Evolutionary conservation across 2,113 vertebrate genomes (phyloP).

Genomic region (Cephalopholis sonnerati): DNA sequence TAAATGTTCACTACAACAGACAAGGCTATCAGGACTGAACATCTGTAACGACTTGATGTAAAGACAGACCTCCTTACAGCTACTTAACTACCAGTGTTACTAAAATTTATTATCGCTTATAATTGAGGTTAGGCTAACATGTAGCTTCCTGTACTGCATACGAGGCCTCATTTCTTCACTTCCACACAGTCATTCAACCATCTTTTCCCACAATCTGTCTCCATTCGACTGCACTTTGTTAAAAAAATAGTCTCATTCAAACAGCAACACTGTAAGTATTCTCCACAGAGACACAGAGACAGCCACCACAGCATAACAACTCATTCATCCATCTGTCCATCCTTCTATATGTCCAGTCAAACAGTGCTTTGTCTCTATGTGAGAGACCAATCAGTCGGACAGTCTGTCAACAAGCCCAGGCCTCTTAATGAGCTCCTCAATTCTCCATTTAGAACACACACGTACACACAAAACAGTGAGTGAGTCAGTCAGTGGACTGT

Average conservation of each 20-base stretch:
- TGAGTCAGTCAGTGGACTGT: slow-evolving; percentile 28
- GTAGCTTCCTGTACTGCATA: neutral
- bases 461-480: slow-evolving; percentile 29
- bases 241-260: slow-evolving; percentile 15
- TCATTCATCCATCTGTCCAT: slow-evolving; percentile 41
- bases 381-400: slow-evolving; percentile 46
- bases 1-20: neutral
- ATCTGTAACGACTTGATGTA: neutral
- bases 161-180: neutral
- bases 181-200: neutral
- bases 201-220: neutral
- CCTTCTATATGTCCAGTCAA: slow-evolving; percentile 62
- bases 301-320: slow-evolving; percentile 26
- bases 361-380: slow-evolving; percentile 62
- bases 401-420: slow-evolving; percentile 52
- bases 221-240: slow-evolving; percentile 9
- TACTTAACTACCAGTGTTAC: neutral
- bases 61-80: rapidly evolving
- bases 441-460: slow-evolving; percentile 41
- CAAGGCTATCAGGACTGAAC: neutral
- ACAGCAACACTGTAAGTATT: neutral
- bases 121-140: neutral
- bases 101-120: neutral
- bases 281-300: neutral
- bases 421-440: slow-evolving; percentile 68